Evolutionary conservation across 2,888 invertebrate species (phyloP).

Genomic region (Macaria notata): DNA sequence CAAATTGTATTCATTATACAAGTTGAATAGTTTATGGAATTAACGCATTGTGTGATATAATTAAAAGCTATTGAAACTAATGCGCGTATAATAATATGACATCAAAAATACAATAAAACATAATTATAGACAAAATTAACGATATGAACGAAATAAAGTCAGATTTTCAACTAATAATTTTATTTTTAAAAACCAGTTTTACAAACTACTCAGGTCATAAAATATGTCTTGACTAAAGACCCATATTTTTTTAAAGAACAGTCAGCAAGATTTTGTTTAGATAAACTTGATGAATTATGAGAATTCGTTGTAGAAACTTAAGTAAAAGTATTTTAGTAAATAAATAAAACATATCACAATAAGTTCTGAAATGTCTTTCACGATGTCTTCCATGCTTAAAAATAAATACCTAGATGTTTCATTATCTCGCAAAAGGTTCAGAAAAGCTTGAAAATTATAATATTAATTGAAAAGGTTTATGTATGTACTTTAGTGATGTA

Average conservation of each 20-base stretch:
- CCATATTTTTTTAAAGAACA: too few species aligned
- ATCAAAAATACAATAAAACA: not conserved
- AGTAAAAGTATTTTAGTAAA: too few species aligned
- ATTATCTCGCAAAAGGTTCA: conserved; percentile 3
- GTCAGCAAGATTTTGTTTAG: too few species aligned
- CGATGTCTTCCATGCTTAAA: conserved; percentile 23
- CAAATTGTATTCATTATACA: conserved; percentile 39
- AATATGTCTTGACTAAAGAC: too few species aligned
- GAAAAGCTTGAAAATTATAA: conserved; percentile 20
- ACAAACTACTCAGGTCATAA: too few species aligned
- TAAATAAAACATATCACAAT: conserved; percentile 8
- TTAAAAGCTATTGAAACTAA: conserved; percentile 34
- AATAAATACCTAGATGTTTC: conserved; percentile 1
- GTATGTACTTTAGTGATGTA: conserved; percentile 58
- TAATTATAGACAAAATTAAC: too few species aligned
- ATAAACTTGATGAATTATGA: too few species aligned
- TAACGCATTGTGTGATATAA: conserved; percentile 39
- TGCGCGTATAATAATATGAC: conserved; percentile 2
- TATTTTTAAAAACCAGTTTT: too few species aligned
- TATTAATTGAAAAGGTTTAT: conserved; percentile 17
- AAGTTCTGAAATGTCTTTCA: not conserved
- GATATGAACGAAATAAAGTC: too few species aligned
- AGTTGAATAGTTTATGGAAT: conserved; percentile 43
- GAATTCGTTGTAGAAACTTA: too few species aligned
- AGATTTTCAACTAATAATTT: too few species aligned